phyloP scores from a whole-genome alignment of 2,113 vertebrate species.

The Otocyon megalotis region DNA sequence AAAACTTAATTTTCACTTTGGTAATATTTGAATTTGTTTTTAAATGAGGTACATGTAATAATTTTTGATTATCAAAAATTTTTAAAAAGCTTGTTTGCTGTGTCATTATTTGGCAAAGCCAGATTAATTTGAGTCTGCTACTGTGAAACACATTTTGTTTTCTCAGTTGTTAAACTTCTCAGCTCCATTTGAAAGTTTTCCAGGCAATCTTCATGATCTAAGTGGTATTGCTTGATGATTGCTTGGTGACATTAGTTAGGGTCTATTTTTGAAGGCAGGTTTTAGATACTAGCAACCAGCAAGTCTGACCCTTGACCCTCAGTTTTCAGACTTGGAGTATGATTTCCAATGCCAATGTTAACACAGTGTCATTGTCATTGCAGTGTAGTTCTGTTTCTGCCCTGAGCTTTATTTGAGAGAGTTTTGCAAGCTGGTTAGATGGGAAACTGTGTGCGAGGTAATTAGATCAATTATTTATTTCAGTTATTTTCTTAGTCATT shows the following conservation, averaged over 20 bases:
- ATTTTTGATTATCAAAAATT: not conserved
- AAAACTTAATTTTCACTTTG: not conserved
- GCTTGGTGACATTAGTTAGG: not conserved
- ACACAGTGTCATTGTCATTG: not conserved
- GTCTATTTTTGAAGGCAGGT: not conserved
- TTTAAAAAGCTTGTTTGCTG: not conserved
- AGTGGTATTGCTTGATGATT: not conserved
- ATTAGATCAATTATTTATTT: not conserved
- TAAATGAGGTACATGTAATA: not conserved
- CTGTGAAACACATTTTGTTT: not conserved
- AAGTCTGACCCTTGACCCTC: not conserved
- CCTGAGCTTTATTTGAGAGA: not conserved
- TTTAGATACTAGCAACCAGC: not conserved
- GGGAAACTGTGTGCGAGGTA: not conserved
- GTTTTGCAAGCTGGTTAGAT: not conserved
- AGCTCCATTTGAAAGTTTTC: slow-evolving; percentile 14
- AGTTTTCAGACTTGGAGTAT: not conserved
- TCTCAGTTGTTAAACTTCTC: not conserved
- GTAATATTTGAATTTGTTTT: not conserved
- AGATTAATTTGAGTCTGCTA: not conserved
- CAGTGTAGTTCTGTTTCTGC: not conserved
- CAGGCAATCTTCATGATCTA: not conserved
- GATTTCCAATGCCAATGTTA: not conserved
- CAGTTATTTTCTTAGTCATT: not conserved
- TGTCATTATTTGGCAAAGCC: not conserved